Conservation (phyloP, 2,888 invertebrate species). For the Aspidapion aeneum region DNA sequence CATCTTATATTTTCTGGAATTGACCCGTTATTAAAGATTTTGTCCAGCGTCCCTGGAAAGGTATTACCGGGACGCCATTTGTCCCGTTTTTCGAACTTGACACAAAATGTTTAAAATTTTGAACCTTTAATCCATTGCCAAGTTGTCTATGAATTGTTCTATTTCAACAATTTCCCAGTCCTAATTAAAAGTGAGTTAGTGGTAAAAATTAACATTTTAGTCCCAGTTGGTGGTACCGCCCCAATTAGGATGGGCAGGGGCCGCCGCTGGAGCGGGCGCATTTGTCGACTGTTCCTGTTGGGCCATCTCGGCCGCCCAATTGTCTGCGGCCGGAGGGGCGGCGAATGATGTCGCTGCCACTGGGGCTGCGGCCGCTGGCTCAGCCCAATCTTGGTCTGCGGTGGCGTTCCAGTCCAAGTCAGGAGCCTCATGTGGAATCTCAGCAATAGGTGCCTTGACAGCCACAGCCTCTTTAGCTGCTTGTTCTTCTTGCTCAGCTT, state of each 20-base stretch:
- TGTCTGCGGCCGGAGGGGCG: slow-evolving; percentile 42
- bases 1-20: too few species aligned
- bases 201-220: slow-evolving; percentile 27
- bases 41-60: too few species aligned
- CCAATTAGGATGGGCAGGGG: slow-evolving; percentile 55
- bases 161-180: too few species aligned
- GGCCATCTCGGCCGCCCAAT: slow-evolving; percentile 35
- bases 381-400: slow-evolving; percentile 53
- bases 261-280: slow-evolving; percentile 41
- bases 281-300: slow-evolving; percentile 30
- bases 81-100: too few species aligned
- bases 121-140: too few species aligned
- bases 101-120: too few species aligned
- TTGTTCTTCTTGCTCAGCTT: slow-evolving; percentile 95
- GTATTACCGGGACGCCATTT: too few species aligned
- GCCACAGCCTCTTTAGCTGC: slow-evolving; percentile 74
- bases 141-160: too few species aligned
- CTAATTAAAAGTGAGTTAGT: too few species aligned
- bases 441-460: slow-evolving; percentile 39
- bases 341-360: slow-evolving; percentile 41
- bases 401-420: slow-evolving; percentile 59
- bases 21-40: too few species aligned
- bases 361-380: slow-evolving; percentile 34
- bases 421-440: slow-evolving; percentile 36
- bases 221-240: slow-evolving; percentile 60